A percentile compares a stretch with the other conserved stretches of the same genome.
phyloP scores from a whole-genome alignment of 2,113 vertebrate genomes.

The Boleophthalmus pectinirostris region DNA sequence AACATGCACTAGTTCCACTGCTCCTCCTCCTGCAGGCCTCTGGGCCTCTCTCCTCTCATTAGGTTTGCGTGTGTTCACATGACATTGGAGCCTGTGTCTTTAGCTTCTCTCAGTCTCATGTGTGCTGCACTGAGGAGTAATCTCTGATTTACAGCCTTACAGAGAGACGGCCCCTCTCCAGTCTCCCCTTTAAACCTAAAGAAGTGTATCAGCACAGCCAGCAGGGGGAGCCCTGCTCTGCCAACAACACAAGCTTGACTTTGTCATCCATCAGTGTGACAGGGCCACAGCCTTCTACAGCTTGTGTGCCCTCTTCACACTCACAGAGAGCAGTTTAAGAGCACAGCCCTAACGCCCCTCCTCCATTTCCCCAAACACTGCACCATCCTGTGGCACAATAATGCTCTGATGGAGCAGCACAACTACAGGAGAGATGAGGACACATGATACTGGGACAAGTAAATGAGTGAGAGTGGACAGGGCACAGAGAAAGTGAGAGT shows the following conservation, averaged over 20 bases:
- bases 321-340: neutral
- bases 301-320: neutral
- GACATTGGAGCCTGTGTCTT: constrained; percentile 36
- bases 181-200: constrained; percentile 60
- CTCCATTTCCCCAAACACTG: constrained; percentile 1
- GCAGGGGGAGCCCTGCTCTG: constrained; percentile 66
- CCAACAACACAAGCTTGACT: constrained; percentile 69
- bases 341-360: neutral
- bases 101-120: constrained; percentile 48
- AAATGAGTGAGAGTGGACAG: neutral
- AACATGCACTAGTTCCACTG: constrained; percentile 27
- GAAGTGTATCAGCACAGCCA: constrained; percentile 70
- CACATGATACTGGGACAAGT: neutral
- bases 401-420: neutral
- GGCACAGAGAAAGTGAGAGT: neutral
- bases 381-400: neutral
- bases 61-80: constrained; percentile 11
- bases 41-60: constrained; percentile 13
- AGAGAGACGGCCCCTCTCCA: constrained; percentile 51
- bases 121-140: constrained; percentile 55
- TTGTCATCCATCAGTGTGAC: constrained; percentile 77
- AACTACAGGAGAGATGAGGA: neutral
- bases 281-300: constrained; percentile 45
- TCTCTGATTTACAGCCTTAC: constrained; percentile 64
- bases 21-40: constrained; percentile 7